phyloP scores from a whole-genome alignment of 2,113 vertebrate genomes.

The Oophaga pumilio region DNA sequence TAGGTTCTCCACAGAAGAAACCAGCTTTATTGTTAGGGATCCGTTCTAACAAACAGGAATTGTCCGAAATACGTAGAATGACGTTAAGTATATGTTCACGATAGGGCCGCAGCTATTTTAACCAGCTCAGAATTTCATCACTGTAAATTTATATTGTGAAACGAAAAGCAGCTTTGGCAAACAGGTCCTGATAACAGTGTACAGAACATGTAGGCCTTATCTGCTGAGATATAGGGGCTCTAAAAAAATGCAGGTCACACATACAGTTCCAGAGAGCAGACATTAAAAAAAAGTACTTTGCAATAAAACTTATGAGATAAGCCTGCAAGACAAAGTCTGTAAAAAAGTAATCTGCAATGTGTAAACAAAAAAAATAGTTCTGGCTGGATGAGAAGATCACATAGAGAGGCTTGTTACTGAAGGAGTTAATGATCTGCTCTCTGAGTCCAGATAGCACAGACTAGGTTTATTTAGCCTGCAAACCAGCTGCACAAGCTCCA shows the following conservation, averaged over 20 bases:
- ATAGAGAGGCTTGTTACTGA: not conserved
- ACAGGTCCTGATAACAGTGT: not conserved
- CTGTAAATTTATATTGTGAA: not conserved
- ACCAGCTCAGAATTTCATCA: not conserved
- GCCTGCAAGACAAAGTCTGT: not conserved
- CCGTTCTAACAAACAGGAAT: not conserved
- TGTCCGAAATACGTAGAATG: not conserved
- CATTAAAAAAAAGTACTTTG: not conserved
- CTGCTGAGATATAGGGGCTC: not conserved
- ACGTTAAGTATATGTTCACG: not conserved
- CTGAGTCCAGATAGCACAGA: constrained; percentile 43
- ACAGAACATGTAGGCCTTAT: not conserved
- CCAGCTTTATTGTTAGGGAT: not conserved
- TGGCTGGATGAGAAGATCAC: not conserved
- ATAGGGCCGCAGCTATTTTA: not conserved
- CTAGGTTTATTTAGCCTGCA: constrained; percentile 53
- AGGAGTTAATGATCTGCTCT: constrained; percentile 48
- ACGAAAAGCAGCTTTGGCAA: not conserved
- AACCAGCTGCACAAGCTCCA: constrained; percentile 56
- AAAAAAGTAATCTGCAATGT: not conserved
- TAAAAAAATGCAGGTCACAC: constrained; percentile 2
- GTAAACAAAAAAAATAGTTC: not conserved
- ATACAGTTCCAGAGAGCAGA: not conserved
- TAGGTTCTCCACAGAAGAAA: too few relatives aligned
- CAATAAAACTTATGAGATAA: not conserved